Conservation (phyloP, 2,888 invertebrate genomes). For the Stramonita haemastoma region DNA sequence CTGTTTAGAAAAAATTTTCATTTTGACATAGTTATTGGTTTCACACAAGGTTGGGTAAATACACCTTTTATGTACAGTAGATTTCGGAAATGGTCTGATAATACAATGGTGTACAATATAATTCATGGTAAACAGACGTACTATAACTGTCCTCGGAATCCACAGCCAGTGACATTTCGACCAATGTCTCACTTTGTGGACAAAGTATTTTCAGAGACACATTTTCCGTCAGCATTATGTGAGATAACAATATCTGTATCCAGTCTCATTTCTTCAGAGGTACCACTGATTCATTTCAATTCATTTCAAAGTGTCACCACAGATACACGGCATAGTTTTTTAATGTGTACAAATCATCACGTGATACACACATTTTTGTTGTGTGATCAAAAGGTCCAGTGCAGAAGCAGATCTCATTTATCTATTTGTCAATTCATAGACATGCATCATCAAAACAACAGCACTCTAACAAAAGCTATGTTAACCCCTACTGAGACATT, state of each 20-base stretch:
- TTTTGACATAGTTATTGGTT: neutral
- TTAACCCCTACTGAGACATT: too few species aligned
- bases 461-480: too few species aligned
- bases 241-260: neutral
- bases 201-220: too few species aligned
- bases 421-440: too few species aligned
- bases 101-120: neutral
- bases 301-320: neutral
- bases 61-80: conserved; percentile 1
- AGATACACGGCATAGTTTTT: neutral
- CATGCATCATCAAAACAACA: too few species aligned
- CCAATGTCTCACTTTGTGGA: neutral
- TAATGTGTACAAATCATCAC: neutral
- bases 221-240: neutral
- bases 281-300: too few species aligned
- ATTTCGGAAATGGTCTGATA: neutral
- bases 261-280: neutral
- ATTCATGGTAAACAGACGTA: neutral
- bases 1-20: neutral
- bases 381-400: neutral
- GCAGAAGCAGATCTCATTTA: neutral
- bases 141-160: neutral
- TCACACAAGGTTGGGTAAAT: neutral
- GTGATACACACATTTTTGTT: neutral
- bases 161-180: too few species aligned